A percentile compares a stretch with the other conserved stretches of the same genome.
Conservation (phyloP, 2,888 invertebrate species). For the Acrobasis repandana region DNA sequence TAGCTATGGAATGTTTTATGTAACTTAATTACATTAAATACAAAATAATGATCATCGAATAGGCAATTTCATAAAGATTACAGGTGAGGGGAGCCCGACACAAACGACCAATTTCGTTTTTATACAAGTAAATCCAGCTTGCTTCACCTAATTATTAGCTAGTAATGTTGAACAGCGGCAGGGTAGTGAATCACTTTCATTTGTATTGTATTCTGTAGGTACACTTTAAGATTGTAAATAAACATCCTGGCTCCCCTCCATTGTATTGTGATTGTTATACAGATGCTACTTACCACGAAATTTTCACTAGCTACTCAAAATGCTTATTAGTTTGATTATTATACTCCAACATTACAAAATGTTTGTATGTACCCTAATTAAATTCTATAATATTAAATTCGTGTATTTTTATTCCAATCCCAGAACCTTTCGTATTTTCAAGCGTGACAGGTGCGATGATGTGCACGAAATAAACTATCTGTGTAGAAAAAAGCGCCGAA, state of each 20-base stretch:
- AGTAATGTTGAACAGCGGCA: conserved; percentile 13
- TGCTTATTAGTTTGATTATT: conserved; percentile 81
- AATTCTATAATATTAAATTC: conserved; percentile 77
- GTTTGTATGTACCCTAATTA: conserved; percentile 83
- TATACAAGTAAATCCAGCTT: conserved; percentile 14
- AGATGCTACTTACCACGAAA: conserved; percentile 63
- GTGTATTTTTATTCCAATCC: conserved; percentile 43
- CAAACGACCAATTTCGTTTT: conserved; percentile 18
- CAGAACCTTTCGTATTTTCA: no score
- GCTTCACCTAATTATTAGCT: conserved; percentile 1
- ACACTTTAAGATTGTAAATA: conserved; percentile 32
- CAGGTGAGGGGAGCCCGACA: conserved; percentile 41
- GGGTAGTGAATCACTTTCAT: conserved; percentile 29
- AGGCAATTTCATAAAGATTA: conserved; percentile 33
- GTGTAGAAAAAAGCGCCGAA: no score
- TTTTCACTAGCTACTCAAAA: conserved; percentile 74
- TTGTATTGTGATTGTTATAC: conserved; percentile 54
- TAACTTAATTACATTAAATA: conserved; percentile 54
- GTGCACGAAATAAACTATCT: no score
- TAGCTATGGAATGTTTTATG: conserved; percentile 76
- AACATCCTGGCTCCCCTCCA: conserved; percentile 64
- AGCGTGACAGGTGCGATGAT: no score
- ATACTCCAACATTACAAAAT: conserved; percentile 80
- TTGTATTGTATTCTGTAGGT: conserved; percentile 28
- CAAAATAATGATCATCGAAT: conserved; percentile 40